These are phyloP conservation scores for Trissoscelio sp. DNA, from an alignment of 2,888 invertebrate genomes.

Conservation along the genomic window DNA sequence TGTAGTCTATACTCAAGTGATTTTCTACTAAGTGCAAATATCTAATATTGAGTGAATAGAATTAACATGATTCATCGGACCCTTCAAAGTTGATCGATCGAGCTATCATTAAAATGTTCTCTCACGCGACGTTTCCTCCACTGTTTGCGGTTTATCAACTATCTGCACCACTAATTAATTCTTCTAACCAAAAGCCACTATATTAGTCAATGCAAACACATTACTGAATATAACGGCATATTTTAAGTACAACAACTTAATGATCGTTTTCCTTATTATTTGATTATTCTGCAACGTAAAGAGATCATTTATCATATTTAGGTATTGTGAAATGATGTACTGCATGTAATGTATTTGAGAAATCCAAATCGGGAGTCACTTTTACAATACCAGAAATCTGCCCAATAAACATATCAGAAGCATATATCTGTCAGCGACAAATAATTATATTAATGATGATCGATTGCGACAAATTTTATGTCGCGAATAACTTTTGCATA, in stretches of 20 bases:
- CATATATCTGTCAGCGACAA: slow-evolving; percentile 11
- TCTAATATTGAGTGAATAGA: slow-evolving; percentile 68
- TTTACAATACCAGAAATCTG: background rate
- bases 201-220: slow-evolving; percentile 54
- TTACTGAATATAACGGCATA: slow-evolving; percentile 35
- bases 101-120: slow-evolving; percentile 64
- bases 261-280: slow-evolving; percentile 52
- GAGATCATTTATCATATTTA: slow-evolving; percentile 37
- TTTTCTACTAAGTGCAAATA: slow-evolving; percentile 55
- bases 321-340: slow-evolving; percentile 19
- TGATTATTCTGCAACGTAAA: slow-evolving; percentile 42
- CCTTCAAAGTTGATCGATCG: slow-evolving; percentile 70
- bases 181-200: slow-evolving; percentile 45
- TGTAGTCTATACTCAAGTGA: slow-evolving; percentile 28
- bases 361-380: slow-evolving; percentile 2
- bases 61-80: slow-evolving; percentile 71
- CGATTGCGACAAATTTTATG: slow-evolving; percentile 43
- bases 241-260: slow-evolving; percentile 55
- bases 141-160: slow-evolving; percentile 68
- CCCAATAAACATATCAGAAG: slow-evolving; percentile 11
- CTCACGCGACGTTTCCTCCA: slow-evolving; percentile 64
- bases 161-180: slow-evolving; percentile 64
- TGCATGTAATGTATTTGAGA: background rate
- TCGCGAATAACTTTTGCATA: slow-evolving; percentile 35
- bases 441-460: slow-evolving; percentile 49